Conservation (phyloP, 2,113 vertebrate genomes). For the Hippolais icterina region DNA sequence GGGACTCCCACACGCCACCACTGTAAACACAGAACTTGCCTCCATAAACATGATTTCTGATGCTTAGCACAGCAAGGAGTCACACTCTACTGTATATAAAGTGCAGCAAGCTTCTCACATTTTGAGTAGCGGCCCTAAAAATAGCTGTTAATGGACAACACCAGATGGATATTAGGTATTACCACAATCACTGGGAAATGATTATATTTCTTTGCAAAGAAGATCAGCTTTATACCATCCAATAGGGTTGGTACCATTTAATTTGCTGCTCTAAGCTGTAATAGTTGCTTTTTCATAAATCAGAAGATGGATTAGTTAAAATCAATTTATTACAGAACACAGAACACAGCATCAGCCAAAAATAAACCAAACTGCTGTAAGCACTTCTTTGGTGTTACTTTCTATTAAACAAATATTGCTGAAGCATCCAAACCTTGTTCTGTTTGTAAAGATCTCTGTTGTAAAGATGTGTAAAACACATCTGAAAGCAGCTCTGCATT, state of each 20-base stretch:
- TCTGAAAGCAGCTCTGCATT: conserved; percentile 1
- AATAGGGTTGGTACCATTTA: conserved; percentile 12
- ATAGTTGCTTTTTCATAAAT: conserved; percentile 67
- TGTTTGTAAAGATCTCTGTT: not conserved
- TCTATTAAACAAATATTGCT: not conserved
- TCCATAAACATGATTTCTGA: conserved; percentile 40
- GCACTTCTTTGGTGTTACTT: not conserved
- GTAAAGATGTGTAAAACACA: not conserved
- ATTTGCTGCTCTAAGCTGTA: conserved; percentile 27
- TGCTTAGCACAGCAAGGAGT: conserved; percentile 5
- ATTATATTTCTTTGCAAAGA: conserved; percentile 58
- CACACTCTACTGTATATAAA: not conserved
- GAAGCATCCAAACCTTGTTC: not conserved
- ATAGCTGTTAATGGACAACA: conserved; percentile 8
- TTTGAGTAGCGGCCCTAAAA: not conserved
- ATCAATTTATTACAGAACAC: conserved; percentile 18
- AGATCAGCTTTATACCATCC: conserved; percentile 51
- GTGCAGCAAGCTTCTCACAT: not conserved
- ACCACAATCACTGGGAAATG: not conserved
- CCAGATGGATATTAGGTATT: conserved; percentile 67
- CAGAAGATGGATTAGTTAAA: conserved; percentile 50
- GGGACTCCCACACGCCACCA: conserved; percentile 33
- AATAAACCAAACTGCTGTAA: not conserved
- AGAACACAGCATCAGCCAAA: not conserved
- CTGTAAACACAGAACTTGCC: conserved; percentile 20